phyloP scores from a whole-genome alignment of 2,888 invertebrate species.

The Orthonevra nobilis region DNA sequence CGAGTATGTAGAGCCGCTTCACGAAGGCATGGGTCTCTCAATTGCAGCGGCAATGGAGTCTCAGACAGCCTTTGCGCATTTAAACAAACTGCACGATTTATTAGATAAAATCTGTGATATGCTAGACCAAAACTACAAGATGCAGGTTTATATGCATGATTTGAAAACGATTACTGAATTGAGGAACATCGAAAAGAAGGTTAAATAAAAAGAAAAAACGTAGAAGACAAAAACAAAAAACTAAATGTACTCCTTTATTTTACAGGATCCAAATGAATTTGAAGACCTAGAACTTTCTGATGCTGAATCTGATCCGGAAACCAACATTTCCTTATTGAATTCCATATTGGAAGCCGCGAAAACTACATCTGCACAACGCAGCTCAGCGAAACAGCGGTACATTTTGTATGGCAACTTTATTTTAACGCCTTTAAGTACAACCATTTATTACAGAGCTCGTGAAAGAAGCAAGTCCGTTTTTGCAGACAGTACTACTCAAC shows the following conservation, averaged over 20 bases:
- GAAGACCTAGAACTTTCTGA: slow-evolving; percentile 80
- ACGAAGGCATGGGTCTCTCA: slow-evolving; percentile 82
- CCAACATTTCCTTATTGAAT: slow-evolving; percentile 83
- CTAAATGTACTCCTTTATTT: no score
- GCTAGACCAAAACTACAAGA: slow-evolving; percentile 86
- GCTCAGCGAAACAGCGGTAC: slow-evolving; percentile 78
- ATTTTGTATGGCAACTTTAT: neutral
- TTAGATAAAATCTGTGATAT: slow-evolving; percentile 88
- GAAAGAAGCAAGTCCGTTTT: slow-evolving; percentile 86
- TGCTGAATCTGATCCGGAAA: slow-evolving; percentile 83
- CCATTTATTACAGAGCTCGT: slow-evolving; percentile 76
- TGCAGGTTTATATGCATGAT: slow-evolving; percentile 86
- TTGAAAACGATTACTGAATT: slow-evolving; percentile 86
- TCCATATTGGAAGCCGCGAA: slow-evolving; percentile 83
- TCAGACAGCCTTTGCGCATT: slow-evolving; percentile 87
- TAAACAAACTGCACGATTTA: slow-evolving; percentile 88
- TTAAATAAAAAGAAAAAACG: slow-evolving; percentile 31
- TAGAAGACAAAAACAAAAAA: no score
- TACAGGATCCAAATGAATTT: slow-evolving; percentile 65
- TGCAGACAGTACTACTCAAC: slow-evolving; percentile 82
- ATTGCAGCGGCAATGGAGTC: slow-evolving; percentile 83
- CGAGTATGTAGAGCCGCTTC: slow-evolving; percentile 79
- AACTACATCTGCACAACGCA: slow-evolving; percentile 81
- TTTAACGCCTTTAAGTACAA: neutral
- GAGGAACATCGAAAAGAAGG: slow-evolving; percentile 82